These are phyloP conservation scores for Nesidiocoris tenuis DNA, from an alignment of 2,888 invertebrate species.

Conservation along the genomic window DNA sequence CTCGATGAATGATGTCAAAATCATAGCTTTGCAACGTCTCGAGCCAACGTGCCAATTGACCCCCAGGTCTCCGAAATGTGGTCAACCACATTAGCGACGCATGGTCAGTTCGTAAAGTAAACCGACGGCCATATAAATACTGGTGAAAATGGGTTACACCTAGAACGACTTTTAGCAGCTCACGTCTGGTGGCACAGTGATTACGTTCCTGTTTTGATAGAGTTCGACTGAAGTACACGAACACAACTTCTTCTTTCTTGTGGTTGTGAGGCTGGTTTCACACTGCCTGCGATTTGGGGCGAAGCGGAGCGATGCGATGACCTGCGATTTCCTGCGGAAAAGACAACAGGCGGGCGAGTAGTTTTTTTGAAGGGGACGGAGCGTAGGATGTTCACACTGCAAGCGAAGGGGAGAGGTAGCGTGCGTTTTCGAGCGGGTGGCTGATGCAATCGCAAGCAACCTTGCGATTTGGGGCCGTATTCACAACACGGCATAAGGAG, in stretches of 20 bases:
- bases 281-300: too few species aligned
- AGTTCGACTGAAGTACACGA: constrained; percentile 3
- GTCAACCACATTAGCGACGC: constrained; percentile 12
- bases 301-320: too few species aligned
- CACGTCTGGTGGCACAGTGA: background rate
- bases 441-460: too few species aligned
- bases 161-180: constrained; percentile 7
- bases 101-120: constrained; percentile 18
- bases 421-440: too few species aligned
- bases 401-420: too few species aligned
- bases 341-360: too few species aligned
- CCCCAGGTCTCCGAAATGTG: constrained; percentile 1
- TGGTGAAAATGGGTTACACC: background rate
- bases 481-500: too few species aligned
- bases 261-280: too few species aligned
- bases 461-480: too few species aligned
- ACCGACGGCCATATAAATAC: background rate
- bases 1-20: background rate
- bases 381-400: too few species aligned
- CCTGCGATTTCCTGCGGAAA: too few species aligned
- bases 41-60: constrained; percentile 51
- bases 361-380: too few species aligned
- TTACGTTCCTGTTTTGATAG: background rate
- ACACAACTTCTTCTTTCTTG: background rate
- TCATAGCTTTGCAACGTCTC: constrained; percentile 42